These are phyloP conservation scores for Hippocampus barbouri DNA, from an alignment of 2,113 vertebrate genomes.

Conservation along the genomic window DNA sequence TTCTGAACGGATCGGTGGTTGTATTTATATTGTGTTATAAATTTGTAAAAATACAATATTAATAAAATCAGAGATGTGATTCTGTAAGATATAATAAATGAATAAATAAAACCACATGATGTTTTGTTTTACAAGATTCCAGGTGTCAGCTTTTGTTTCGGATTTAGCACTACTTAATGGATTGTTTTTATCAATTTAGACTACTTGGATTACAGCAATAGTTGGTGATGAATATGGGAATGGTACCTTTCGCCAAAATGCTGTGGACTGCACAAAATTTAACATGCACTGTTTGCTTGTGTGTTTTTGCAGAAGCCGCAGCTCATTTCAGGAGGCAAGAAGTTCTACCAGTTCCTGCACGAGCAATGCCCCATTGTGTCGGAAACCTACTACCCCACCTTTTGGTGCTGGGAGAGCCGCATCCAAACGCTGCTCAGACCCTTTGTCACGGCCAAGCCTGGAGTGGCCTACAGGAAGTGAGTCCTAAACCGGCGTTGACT, in stretches of 20 bases:
- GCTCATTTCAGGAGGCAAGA: conserved; percentile 85
- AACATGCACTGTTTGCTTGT: background rate
- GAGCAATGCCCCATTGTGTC: conserved; percentile 91
- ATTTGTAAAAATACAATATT: too few relatives aligned
- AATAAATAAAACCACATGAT: too few relatives aligned
- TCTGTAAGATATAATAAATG: too few relatives aligned
- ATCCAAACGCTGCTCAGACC: conserved; percentile 92
- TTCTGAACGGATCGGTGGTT: too few relatives aligned
- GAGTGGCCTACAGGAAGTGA: conserved; percentile 92
- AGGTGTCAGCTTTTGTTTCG: too few relatives aligned
- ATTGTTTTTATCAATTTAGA: background rate
- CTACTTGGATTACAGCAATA: background rate
- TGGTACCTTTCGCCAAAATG: background rate
- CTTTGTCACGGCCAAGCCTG: conserved; percentile 90
- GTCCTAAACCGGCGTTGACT: conserved; percentile 29
- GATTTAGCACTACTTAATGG: too few relatives aligned
- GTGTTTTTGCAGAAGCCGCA: conserved; percentile 83
- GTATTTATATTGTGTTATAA: too few relatives aligned
- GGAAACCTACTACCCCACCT: conserved; percentile 95
- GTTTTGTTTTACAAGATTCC: too few relatives aligned
- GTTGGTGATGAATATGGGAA: background rate
- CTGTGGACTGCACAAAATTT: background rate
- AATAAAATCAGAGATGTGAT: too few relatives aligned
- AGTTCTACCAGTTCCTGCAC: conserved; percentile 86
- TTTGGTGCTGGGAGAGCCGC: conserved; percentile 98